phyloP scores from a whole-genome alignment of 53 echinoderm and acorn worm species.

The Temnopleurus reevesii region DNA sequence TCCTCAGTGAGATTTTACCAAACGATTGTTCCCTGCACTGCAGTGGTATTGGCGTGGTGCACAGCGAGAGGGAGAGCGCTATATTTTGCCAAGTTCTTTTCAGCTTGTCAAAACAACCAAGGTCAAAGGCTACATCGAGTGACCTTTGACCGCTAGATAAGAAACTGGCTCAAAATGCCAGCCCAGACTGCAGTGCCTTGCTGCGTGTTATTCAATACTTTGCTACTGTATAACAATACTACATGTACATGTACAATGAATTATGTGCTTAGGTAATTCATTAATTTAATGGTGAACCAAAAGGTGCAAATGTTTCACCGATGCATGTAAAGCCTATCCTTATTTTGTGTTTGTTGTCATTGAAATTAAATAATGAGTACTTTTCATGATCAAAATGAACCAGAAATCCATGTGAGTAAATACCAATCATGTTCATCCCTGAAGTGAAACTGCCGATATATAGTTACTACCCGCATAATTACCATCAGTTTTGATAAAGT shows the following conservation, averaged over 20 bases:
- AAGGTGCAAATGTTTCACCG: too few species aligned
- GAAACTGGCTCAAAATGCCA: conserved; percentile 36
- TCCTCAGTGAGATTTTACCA: conserved; percentile 14
- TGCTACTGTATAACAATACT: not conserved
- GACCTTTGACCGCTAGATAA: conserved; percentile 40
- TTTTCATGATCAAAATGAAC: not conserved
- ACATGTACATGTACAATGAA: too few species aligned
- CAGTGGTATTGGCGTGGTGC: not conserved
- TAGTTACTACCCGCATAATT: conserved; percentile 20
- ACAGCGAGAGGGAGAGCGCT: conserved; percentile 27
- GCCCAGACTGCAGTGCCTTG: not conserved
- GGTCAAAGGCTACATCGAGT: conserved; percentile 35
- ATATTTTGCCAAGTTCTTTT: conserved; percentile 28
- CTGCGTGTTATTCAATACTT: conserved; percentile 38
- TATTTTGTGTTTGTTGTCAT: too few species aligned
- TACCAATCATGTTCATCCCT: not conserved
- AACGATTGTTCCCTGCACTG: conserved; percentile 13
- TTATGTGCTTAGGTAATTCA: too few species aligned
- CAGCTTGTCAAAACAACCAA: conserved; percentile 47
- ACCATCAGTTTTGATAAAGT: not conserved
- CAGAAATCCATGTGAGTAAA: not conserved
- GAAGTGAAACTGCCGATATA: not conserved
- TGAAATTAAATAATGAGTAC: conserved; percentile 1
- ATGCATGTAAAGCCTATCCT: too few species aligned
- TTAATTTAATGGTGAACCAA: too few species aligned